Evolutionary conservation across 2,797 vertebrate genomes (phyloP), one percentile per base, ranked within the genome.

Genomic region (Atherinosoma microstoma): DNA sequence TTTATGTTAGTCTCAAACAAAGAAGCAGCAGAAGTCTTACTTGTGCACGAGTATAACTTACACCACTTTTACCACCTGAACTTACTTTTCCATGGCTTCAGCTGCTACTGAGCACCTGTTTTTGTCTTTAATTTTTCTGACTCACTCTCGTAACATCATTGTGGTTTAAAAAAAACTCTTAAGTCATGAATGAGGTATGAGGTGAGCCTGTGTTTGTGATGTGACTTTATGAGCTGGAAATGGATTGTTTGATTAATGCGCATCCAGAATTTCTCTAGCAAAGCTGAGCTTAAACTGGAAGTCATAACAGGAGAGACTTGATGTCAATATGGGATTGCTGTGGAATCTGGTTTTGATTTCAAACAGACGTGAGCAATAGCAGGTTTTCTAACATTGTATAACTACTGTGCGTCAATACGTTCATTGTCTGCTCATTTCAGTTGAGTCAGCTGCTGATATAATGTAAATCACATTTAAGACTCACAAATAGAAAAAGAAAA

Each of bases 131-230:
- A 30, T 9, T 15, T n/a, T 8, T 67, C 47, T 0, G 42, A 83
- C 59, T 15, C 40, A 0, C 60, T 74, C 73, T 58, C 35, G 75
- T 75, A 81, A 87, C 78, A 77, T 78, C 70, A 78, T 78, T 78
- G 65, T 13, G 0, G 32, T 70, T 77, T 36, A 27, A 78, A 63
- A 74, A 68, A 27, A 2, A 3, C 45, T 1, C 64, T 51, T 70
- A 40, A 2, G 79, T 60, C 63, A n/a, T 24, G 64, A 16, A 42
- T 32, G 73, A 79, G 67, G 64, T 47, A 32, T 61, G 75, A 80
- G 62, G 22, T 29, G 10, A 61, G 67, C 6, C 61, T 58, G 72
- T 64, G 67, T 66, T 72, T 66, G 64, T 12, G 18, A 54, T 47
- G 51, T 13, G 10, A 24, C 42, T 86, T 80, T 70, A 58, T 24